Conservation (phyloP, 2,888 invertebrate species). For the Rugalucina vietnamica region DNA sequence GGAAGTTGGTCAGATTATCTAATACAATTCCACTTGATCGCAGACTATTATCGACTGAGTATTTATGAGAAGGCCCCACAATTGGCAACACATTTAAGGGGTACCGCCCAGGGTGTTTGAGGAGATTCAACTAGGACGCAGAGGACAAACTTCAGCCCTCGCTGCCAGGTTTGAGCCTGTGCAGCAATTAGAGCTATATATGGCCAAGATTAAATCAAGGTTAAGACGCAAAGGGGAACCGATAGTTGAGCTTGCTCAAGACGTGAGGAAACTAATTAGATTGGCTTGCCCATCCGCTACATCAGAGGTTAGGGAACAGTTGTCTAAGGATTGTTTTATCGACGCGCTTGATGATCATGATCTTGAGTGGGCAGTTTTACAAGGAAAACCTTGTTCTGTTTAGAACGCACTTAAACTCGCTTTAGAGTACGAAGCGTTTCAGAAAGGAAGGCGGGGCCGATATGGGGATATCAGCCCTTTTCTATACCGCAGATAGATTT, state of each 20-base stretch:
- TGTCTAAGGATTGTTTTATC: not conserved
- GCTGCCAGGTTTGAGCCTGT: not conserved
- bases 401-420: not conserved
- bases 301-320: not conserved
- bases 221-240: not conserved
- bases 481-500: not conserved
- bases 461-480: not conserved
- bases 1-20: not conserved
- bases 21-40: not conserved
- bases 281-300: not conserved
- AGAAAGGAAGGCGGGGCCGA: not conserved
- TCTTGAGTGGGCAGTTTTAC: not conserved
- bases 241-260: not conserved
- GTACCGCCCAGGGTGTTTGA: not conserved
- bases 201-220: not conserved
- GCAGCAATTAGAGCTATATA: not conserved
- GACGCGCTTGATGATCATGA: slow-evolving; percentile 8
- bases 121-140: not conserved
- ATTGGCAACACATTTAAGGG: not conserved
- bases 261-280: not conserved
- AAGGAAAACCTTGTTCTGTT: not conserved
- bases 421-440: not conserved
- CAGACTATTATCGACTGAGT: not conserved
- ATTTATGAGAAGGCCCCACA: not conserved
- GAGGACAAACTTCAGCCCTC: not conserved